Evolutionary conservation across 2,113 vertebrate genomes (phyloP), one percentile per base, ranked within the genome.

Genomic region (Chrysemys picta): DNA sequence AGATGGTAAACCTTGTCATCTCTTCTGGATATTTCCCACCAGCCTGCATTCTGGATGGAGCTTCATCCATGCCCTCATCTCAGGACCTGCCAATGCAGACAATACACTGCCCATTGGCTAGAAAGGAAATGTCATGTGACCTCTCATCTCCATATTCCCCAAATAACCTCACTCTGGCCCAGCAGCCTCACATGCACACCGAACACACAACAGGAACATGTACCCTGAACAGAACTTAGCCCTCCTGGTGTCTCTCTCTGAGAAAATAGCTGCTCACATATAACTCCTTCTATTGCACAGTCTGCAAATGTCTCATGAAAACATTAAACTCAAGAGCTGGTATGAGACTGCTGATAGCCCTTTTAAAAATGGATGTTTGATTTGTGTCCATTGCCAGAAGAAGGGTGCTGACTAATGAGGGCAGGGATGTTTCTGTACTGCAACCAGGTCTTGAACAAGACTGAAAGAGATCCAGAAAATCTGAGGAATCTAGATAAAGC

Each of bases 401-500:
- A 95, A 95, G 29, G 49, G 83, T 69, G 62, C 62, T 89, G 91
- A 95, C 83, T 95, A 95, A 50, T 72, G 38, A 95, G 91, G 57
- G 87, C 57, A 47, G 93, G 65, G 91, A 88, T 95, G 83, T 88
- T 57, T 94, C 94, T 97, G 91, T 96, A 88, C 45, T 53, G 72
- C 88, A 87, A 91, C 93, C 94, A 95, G 94, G 83, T 94, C 93
- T 94, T 84, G 91, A 87, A 95, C 85, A 72, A 95, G 90, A 97
- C 0, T 0, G 89, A 93, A 95, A 82, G 53, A 92, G 94, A 91
- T 95, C 90, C 95, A 96, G 96, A 96, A 97, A 96, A 95, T 97
- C 80, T 90, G 88, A 94, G 91, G 92, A 96, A 97, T 97, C 96
- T 80, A 93, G 96, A 96, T 97, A 96, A 96, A 97, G 85, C 91